Conservation (phyloP, 2,888 invertebrate species). For the Amiota minor region DNA sequence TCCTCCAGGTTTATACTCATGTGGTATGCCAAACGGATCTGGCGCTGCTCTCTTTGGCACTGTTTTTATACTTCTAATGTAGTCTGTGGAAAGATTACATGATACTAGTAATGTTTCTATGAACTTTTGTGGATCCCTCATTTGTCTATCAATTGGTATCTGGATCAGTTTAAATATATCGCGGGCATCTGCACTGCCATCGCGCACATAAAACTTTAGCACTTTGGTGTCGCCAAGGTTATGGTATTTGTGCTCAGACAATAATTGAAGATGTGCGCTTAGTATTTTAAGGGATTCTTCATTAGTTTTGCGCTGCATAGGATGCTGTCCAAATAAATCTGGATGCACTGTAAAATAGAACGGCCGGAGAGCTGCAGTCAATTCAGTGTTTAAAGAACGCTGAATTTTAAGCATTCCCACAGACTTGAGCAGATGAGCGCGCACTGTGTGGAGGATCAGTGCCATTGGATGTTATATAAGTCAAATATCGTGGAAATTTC, state of each 20-base stretch:
- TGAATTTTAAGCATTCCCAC: neutral
- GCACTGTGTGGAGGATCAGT: neutral
- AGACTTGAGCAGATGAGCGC: neutral
- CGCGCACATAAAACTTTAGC: constrained; percentile 86
- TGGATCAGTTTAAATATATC: constrained; percentile 82
- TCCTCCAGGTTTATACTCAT: constrained; percentile 52
- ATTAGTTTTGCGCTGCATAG: constrained; percentile 89
- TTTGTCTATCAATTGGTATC: constrained; percentile 79
- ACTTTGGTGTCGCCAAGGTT: constrained; percentile 73
- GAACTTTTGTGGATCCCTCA: constrained; percentile 82
- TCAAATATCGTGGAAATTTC: neutral
- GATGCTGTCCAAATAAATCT: constrained; percentile 93
- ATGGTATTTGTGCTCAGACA: constrained; percentile 77
- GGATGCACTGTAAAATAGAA: constrained; percentile 97
- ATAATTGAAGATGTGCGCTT: constrained; percentile 87
- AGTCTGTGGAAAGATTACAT: constrained; percentile 90
- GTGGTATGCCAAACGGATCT: constrained; percentile 31
- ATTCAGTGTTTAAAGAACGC: constrained; percentile 80
- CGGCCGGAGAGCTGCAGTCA: constrained; percentile 91
- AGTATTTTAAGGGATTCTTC: constrained; percentile 91
- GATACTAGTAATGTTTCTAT: constrained; percentile 82
- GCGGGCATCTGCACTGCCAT: constrained; percentile 58
- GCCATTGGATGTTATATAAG: constrained; percentile 11
- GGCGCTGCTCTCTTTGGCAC: constrained; percentile 35
- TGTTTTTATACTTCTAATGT: constrained; percentile 81